phyloP scores from a whole-genome alignment of 2,888 invertebrate species.

The Tenodera sinensis region DNA sequence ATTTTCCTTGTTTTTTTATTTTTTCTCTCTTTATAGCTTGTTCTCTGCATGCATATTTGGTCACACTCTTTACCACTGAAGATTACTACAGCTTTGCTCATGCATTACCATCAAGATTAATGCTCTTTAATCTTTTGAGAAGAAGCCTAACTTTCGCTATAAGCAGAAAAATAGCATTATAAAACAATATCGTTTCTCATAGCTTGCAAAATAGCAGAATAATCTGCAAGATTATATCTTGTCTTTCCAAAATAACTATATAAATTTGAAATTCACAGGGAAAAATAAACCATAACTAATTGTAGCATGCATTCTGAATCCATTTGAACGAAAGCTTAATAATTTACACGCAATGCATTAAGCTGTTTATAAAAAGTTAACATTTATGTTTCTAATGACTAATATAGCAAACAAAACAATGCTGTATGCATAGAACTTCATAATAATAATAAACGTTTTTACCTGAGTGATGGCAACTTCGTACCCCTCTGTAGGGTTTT shows the following conservation, averaged over 20 bases:
- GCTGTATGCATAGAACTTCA: background rate
- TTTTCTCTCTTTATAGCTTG: background rate
- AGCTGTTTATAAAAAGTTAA: background rate
- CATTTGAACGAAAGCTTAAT: background rate
- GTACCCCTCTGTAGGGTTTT: slow-evolving; percentile 58
- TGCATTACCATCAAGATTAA: background rate
- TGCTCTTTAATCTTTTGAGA: background rate
- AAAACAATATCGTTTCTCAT: background rate
- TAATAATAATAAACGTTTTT: background rate
- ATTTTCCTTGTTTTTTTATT: background rate
- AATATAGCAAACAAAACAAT: background rate
- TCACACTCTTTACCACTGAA: background rate
- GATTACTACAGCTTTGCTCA: background rate
- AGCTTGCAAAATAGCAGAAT: background rate
- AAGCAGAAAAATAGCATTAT: background rate
- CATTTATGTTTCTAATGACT: background rate
- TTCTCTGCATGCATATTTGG: background rate
- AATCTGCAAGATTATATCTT: background rate
- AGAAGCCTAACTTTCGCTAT: background rate
- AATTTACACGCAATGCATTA: background rate
- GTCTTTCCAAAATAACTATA: background rate
- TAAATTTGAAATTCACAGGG: background rate
- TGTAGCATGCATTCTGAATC: background rate
- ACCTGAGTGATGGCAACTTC: slow-evolving; percentile 32
- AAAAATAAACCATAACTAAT: background rate